Percentiles rank a stretch among this genome's conserved stretches.
These are phyloP conservation scores for Drosophila ficusphila DNA, from an alignment of 1,140 invertebrate species.

Conservation along the genomic window DNA sequence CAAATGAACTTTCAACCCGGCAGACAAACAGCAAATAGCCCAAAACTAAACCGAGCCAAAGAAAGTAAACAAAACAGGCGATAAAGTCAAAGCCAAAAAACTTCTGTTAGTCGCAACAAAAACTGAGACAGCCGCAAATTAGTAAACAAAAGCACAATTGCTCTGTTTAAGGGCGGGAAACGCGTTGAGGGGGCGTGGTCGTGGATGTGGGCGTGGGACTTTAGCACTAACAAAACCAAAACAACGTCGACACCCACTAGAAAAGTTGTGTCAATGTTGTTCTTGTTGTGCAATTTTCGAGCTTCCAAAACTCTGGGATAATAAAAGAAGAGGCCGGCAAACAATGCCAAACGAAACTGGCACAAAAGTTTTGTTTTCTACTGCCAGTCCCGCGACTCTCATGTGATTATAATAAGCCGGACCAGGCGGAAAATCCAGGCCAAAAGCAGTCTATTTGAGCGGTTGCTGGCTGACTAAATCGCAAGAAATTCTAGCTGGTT, in stretches of 20 bases:
- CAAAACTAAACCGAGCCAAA: constrained; percentile 65
- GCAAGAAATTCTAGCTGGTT: constrained; percentile 41
- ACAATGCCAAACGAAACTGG: constrained; percentile 71
- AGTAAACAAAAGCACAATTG: constrained; percentile 79
- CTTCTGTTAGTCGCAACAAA: constrained; percentile 16
- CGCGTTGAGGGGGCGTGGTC: background rate
- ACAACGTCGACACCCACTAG: constrained; percentile 64
- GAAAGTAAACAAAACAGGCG: constrained; percentile 71
- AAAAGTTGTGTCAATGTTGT: constrained; percentile 51
- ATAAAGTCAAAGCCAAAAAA: constrained; percentile 53
- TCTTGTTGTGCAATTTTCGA: constrained; percentile 58
- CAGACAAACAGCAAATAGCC: constrained; percentile 22
- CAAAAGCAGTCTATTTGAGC: constrained; percentile 26
- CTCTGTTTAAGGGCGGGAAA: constrained; percentile 32
- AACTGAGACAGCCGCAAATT: constrained; percentile 67
- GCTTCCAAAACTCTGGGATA: constrained; percentile 1
- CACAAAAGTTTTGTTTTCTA: constrained; percentile 41
- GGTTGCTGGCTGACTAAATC: constrained; percentile 15
- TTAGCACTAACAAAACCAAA: constrained; percentile 39
- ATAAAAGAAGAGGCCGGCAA: constrained; percentile 11
- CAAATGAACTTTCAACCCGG: constrained; percentile 75
- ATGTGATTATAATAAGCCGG: constrained; percentile 61
- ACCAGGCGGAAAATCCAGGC: constrained; percentile 25
- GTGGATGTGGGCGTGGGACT: constrained; percentile 49
- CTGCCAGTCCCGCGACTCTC: constrained; percentile 15